Conservation (phyloP, 2,888 invertebrate species). For the Drosophila rellima region DNA sequence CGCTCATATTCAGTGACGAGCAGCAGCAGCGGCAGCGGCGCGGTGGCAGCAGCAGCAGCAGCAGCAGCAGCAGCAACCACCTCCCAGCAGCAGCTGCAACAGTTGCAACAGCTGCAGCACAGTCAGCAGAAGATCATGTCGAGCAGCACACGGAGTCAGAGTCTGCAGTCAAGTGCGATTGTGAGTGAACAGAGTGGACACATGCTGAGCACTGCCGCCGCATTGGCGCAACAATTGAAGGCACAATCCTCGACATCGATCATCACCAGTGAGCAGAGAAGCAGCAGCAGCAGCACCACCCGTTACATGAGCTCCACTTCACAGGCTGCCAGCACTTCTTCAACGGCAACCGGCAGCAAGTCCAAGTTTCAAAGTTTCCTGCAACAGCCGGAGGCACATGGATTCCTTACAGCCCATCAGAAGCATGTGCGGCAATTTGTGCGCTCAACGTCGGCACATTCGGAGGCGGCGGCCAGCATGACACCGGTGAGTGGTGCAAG, state of each 20-base stretch:
- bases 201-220: conserved; percentile 56
- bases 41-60: conserved; percentile 33
- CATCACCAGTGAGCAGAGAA: conserved; percentile 81
- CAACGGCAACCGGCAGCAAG: conserved; percentile 56
- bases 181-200: conserved; percentile 73
- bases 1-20: conserved; percentile 72
- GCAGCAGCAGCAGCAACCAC: conserved; percentile 22
- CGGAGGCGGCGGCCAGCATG: conserved; percentile 79
- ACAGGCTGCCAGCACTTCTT: conserved; percentile 7
- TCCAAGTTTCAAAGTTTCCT: conserved; percentile 85
- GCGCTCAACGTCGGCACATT: conserved; percentile 85
- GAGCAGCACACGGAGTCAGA: conserved; percentile 83
- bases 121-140: conserved; percentile 78
- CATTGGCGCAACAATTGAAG: conserved; percentile 86
- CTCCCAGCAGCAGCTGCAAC: conserved; percentile 40
- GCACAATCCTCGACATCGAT: conserved; percentile 85
- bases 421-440: conserved; percentile 86
- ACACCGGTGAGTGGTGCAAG: conserved; percentile 66
- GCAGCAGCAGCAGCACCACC: conserved; percentile 63
- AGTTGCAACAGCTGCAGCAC: conserved; percentile 45
- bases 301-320: conserved; percentile 64
- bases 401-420: conserved; percentile 85
- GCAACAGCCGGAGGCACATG: conserved; percentile 84
- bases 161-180: conserved; percentile 81
- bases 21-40: conserved; percentile 62